Evolutionary conservation across 2,113 vertebrate genomes (phyloP), one percentile per base, ranked within the genome.

Genomic region (Crotalus horridus): DNA sequence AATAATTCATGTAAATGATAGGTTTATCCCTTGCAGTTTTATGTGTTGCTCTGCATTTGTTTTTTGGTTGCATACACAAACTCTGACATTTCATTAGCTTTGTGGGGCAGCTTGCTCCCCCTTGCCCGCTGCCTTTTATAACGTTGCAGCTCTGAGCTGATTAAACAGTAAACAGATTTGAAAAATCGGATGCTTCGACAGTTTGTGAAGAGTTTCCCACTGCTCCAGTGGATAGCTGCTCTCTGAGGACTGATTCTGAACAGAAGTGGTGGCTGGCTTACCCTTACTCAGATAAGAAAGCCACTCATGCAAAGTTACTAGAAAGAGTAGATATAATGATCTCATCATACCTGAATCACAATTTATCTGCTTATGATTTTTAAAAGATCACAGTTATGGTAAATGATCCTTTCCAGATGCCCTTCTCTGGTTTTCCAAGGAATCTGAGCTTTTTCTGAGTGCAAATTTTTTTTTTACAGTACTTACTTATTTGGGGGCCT

Each of bases 11-110:
- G 4, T 3, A 21, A 10, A 29, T 88, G 87, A 59, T 54, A 6
- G 92, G 43, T 89, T 85, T 43, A 3, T 9, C 17, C 43, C 87
- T 89, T 13, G 26, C 0, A 0, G 55, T 33, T 95, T 94, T 94
- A 74, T 24, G 53, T 92, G 94, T 94, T 48, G 39, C 11, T 39
- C 69, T 69, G 48, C 51, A 69, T 92, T 81, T 93, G 87, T 9
- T 29, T 9, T 29, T 21, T 8, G 59, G 53, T 92, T 86, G 81
- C 9, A 48, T 43, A 24, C 20, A 74, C 11, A 0, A 91, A 91
- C 39, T 88, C 69, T 93, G 92, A 53, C 33, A 93, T 94, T 95
- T 92, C 53, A 48, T 43, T 93, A 87, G 48, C 54, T 23, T 58
- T 2, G 10, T 39, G 46, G 54, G 58, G 24, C 9, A 53, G 92